phyloP scores from a whole-genome alignment of 2,113 vertebrate species.

The Hydrochoerus hydrochaeris region DNA sequence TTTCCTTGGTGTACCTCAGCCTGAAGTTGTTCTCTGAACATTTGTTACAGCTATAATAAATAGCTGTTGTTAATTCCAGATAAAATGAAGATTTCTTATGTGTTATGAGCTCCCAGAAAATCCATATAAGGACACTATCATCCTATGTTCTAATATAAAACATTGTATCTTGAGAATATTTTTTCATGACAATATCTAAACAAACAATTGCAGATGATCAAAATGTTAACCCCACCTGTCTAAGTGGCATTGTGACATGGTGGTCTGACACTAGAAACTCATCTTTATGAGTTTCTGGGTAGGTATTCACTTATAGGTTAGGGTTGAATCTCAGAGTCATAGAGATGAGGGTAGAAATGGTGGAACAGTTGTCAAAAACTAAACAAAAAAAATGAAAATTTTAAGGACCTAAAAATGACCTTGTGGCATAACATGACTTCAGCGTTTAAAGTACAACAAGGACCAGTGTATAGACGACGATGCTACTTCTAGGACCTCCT shows the following conservation, averaged over 20 bases:
- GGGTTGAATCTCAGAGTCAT: background rate
- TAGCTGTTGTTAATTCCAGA: constrained; percentile 25
- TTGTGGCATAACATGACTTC: background rate
- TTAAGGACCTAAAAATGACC: background rate
- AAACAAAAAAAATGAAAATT: background rate
- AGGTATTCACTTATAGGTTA: background rate
- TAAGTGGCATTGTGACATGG: background rate
- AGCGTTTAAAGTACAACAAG: background rate
- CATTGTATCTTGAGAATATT: background rate
- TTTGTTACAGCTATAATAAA: background rate
- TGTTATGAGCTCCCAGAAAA: background rate
- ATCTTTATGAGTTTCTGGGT: background rate
- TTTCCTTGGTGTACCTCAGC: background rate
- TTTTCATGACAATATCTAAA: background rate
- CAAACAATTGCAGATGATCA: background rate
- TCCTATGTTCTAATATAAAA: background rate
- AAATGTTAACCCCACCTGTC: background rate
- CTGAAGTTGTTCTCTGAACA: background rate
- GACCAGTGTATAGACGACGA: background rate
- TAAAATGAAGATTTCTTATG: background rate
- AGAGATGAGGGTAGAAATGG: background rate
- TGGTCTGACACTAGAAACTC: background rate
- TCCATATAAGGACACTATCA: background rate
- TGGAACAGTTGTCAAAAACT: background rate
- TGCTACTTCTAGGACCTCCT: background rate